A percentile compares a stretch with the other conserved stretches of the same genome.
These are phyloP conservation scores for Drosophila pseudotakahashii DNA, from an alignment of 2,888 invertebrate genomes.

Conservation along the genomic window DNA sequence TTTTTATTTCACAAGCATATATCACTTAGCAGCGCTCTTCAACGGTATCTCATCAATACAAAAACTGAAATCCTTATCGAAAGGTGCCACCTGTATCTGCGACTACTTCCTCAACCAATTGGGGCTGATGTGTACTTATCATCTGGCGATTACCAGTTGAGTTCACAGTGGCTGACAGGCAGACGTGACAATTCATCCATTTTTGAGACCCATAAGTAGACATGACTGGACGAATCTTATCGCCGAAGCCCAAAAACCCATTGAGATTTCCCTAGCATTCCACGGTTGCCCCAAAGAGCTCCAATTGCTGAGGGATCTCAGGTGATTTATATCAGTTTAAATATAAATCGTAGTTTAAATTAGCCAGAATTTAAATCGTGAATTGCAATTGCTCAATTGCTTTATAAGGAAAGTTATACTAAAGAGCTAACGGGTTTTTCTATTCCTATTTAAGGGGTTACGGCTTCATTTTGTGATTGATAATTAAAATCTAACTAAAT, in stretches of 20 bases:
- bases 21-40: constrained; percentile 3
- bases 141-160: constrained; percentile 35
- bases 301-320: constrained; percentile 17
- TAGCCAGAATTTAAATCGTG: neutral
- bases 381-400: neutral
- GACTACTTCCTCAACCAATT: constrained; percentile 41
- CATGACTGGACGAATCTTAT: constrained; percentile 37
- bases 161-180: constrained; percentile 31
- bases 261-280: constrained; percentile 32
- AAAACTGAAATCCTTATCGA: constrained; percentile 24
- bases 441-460: neutral
- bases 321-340: constrained; percentile 15
- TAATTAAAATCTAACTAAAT: neutral
- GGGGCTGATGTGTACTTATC: constrained; percentile 34
- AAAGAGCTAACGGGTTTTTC: too few species aligned
- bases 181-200: constrained; percentile 44
- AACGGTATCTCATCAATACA: constrained; percentile 19
- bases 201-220: constrained; percentile 33
- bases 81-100: constrained; percentile 40
- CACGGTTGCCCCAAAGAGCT: constrained; percentile 8
- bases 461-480: neutral
- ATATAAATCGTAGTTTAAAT: constrained; percentile 9
- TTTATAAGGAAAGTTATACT: neutral
- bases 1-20: constrained; percentile 7
- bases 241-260: constrained; percentile 18